These are phyloP conservation scores for Caerostris darwini DNA, from an alignment of 1,140 invertebrate genomes.

Conservation along the genomic window DNA sequence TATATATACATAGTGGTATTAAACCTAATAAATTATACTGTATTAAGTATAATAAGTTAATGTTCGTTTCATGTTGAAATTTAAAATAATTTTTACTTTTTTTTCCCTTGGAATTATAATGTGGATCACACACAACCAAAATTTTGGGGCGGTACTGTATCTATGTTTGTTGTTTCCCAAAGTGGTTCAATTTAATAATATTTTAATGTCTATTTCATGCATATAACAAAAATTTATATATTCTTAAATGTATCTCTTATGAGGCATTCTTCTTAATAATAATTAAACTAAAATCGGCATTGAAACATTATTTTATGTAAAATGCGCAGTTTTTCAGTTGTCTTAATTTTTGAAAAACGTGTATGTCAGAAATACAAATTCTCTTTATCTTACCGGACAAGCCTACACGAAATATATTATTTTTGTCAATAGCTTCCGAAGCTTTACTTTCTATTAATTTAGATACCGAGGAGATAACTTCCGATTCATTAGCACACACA, in stretches of 20 bases:
- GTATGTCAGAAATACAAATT: neutral
- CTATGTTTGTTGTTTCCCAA: no score
- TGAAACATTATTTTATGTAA: neutral
- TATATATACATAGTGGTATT: no score
- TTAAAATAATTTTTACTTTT: no score
- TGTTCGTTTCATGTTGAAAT: no score
- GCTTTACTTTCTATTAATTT: slow-evolving; percentile 84
- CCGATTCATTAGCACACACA: slow-evolving; percentile 81
- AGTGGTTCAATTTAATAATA: no score
- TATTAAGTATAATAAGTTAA: no score
- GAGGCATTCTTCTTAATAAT: neutral
- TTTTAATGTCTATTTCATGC: no score
- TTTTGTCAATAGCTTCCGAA: slow-evolving; percentile 83
- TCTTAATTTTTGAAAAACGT: neutral
- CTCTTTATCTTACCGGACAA: slow-evolving; percentile 85
- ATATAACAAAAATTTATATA: no score
- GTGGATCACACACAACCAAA: no score
- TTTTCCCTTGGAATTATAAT: no score
- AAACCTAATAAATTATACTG: no score
- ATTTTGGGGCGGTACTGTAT: no score
- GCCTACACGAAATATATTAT: slow-evolving; percentile 86
- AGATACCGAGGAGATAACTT: slow-evolving; percentile 83
- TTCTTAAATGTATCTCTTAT: neutral
- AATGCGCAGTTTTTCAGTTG: neutral
- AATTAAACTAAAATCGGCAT: neutral